Base-by-base conservation (phyloP, 1,140 invertebrate genomes). In the Vollenhovia emeryi region DNA sequence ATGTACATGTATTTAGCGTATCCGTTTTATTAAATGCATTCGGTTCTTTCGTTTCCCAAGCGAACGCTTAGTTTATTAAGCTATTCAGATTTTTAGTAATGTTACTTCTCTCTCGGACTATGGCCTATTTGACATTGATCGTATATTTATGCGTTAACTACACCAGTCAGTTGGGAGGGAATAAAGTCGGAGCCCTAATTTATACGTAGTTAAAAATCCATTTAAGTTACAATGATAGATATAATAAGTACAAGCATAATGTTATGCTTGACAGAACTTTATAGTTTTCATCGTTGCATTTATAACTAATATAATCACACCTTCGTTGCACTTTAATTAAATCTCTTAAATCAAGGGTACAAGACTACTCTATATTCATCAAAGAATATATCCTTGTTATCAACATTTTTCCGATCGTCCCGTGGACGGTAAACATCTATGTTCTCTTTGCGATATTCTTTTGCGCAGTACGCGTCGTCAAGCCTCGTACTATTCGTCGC, bases 321-420 rank as follows among this genome's bases (percentile, higher is more conserved):
- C 13, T 9, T 24, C 21, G 1, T 45, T 62, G 24, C n/a, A 21
- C 62, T 2, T 76, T n/a, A n/a, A n/a, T n/a, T n/a, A n/a, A n/a
- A n/a, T n/a, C n/a, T n/a, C n/a, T 45, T n/a, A 68, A 33, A 68
- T 36, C 33, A 79, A 68, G 62, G 33, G 4, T 52, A 48, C n/a
- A 27, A 60, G 8, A 60, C 18, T 79, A 24, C 11, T 69, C 6
- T 52, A 27, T 79, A 79, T 69, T 79, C 50, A 68, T 69, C 1
- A 52, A 73, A 71, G 8, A 79, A 50, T 30, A 45, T 21, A 82
- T 33, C 33, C 66, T 82, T 73, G 50, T 11, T 43, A 43, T 8
- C 15, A n/a, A 55, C 18, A 13, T 15, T 71, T 66, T 79, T 68
- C 27, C n/a, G 9, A 52, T 52, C 13, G 18, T 66, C 13, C 27